Percentiles rank a stretch among this genome's conserved stretches.
phyloP scores from a whole-genome alignment of 1,140 invertebrate species.

The Ceratitis capitata region DNA sequence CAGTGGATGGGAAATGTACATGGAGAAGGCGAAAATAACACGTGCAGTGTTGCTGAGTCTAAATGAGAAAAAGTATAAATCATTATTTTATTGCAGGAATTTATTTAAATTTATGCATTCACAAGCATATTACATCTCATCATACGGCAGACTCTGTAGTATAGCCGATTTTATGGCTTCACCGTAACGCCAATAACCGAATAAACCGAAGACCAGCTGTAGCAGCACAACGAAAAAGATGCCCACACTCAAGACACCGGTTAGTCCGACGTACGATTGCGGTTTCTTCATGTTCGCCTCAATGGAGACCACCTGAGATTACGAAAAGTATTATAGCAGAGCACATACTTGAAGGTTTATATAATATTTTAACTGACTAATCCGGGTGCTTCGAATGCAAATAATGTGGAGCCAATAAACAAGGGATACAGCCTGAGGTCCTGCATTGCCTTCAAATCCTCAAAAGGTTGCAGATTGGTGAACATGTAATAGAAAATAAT shows the following conservation, averaged over 20 bases:
- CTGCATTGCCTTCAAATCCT: constrained; percentile 68
- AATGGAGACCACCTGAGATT: constrained; percentile 77
- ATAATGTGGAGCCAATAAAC: constrained; percentile 86
- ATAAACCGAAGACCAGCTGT: constrained; percentile 81
- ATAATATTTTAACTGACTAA: constrained; percentile 69
- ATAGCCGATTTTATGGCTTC: constrained; percentile 72
- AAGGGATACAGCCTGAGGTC: constrained; percentile 71
- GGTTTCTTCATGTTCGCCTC: constrained; percentile 88
- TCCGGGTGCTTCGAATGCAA: constrained; percentile 87
- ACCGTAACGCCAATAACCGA: constrained; percentile 85
- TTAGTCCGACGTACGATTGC: constrained; percentile 74
- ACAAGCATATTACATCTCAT: constrained; percentile 63
- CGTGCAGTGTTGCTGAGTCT: constrained; percentile 69
- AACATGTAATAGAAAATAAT: constrained; percentile 75
- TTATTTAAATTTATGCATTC: not conserved
- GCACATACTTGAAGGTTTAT: not conserved
- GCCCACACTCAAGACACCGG: constrained; percentile 81
- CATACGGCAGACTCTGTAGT: constrained; percentile 76
- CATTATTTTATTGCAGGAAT: not conserved
- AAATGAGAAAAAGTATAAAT: not conserved
- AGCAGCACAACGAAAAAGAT: constrained; percentile 79
- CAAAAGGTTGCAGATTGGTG: constrained; percentile 68
- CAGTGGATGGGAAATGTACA: constrained; percentile 87
- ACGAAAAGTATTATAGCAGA: not conserved
- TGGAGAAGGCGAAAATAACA: constrained; percentile 82